Conservation (phyloP, 2,888 invertebrate species). For the Pecten maximus region DNA sequence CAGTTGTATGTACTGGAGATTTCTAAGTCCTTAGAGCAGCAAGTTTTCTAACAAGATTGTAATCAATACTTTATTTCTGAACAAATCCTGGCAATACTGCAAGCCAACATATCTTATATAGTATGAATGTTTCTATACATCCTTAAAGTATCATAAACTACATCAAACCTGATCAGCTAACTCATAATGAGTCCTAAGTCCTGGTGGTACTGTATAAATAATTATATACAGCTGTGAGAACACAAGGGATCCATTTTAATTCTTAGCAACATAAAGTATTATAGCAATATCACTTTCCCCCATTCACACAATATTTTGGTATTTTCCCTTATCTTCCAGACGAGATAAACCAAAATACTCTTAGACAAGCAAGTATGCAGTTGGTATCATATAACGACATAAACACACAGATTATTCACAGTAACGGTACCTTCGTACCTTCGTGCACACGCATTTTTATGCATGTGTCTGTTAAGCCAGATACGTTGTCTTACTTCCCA, state of each 20-base stretch:
- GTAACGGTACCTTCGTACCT: not conserved
- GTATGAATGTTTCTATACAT: too few relatives aligned
- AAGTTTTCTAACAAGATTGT: too few relatives aligned
- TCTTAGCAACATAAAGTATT: not conserved
- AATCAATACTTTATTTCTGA: too few relatives aligned
- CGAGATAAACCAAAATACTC: not conserved
- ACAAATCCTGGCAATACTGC: not conserved
- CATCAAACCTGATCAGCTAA: not conserved
- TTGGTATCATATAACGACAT: not conserved
- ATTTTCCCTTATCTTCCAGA: not conserved
- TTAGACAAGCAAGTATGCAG: not conserved
- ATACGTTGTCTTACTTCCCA: not conserved
- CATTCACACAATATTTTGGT: not conserved
- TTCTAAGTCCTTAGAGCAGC: not conserved
- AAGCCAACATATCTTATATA: too few relatives aligned
- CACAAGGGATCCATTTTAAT: not conserved
- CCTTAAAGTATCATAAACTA: not conserved
- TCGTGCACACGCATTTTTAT: conserved; percentile 7
- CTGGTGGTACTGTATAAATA: not conserved
- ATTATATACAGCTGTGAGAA: not conserved
- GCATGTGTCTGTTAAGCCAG: not conserved
- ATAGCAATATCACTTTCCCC: not conserved
- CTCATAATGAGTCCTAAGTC: not conserved
- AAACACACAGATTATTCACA: not conserved
- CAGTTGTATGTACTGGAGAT: not conserved